phyloP scores from a whole-genome alignment of 2,113 vertebrate genomes.

The Martes martes region DNA sequence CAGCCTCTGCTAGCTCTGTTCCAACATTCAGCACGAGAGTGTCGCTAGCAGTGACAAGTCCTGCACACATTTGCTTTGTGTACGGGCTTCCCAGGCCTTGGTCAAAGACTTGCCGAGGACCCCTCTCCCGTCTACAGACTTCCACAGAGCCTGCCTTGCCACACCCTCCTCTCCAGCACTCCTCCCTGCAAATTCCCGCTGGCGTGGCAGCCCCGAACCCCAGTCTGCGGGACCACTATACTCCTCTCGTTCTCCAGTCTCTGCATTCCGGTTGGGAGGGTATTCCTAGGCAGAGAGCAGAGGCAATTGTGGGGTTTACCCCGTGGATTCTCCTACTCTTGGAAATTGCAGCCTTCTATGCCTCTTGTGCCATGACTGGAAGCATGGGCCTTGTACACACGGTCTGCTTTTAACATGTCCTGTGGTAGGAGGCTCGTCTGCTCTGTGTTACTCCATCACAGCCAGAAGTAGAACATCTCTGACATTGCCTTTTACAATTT shows the following conservation, averaged over 20 bases:
- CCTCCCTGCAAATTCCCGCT: not conserved
- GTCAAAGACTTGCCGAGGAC: not conserved
- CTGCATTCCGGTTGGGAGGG: not conserved
- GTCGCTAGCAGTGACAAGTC: not conserved
- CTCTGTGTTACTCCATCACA: not conserved
- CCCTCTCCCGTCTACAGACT: not conserved
- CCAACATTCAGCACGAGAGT: not conserved
- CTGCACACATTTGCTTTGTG: not conserved
- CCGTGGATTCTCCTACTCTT: not conserved
- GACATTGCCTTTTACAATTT: not conserved
- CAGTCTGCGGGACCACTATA: not conserved
- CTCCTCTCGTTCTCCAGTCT: not conserved
- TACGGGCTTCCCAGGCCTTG: too few relatives aligned
- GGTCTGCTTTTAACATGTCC: not conserved
- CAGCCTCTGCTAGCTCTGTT: not conserved
- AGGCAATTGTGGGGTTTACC: not conserved
- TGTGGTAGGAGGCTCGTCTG: not conserved
- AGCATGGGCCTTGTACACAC: not conserved
- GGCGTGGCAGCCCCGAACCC: not conserved
- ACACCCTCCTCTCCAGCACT: not conserved
- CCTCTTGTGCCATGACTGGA: not conserved
- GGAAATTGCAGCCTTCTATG: not conserved
- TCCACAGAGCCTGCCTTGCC: not conserved
- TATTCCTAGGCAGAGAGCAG: not conserved
- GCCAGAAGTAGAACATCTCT: not conserved